Evolutionary conservation across 2,113 vertebrate species (phyloP).

Genomic region (Trematocara unimaculatum): DNA sequence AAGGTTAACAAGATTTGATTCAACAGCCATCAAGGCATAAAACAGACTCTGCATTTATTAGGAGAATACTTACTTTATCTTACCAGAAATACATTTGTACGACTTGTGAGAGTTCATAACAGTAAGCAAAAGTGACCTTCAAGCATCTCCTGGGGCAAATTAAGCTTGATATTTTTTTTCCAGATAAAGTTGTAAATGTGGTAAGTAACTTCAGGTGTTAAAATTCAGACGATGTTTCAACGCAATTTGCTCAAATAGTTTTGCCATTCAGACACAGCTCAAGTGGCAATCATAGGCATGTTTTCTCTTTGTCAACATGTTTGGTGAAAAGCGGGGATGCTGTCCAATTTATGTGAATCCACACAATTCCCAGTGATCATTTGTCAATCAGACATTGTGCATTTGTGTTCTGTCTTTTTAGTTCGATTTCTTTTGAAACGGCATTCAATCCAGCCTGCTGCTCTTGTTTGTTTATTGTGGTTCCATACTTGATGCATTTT

Average conservation of each 20-base stretch:
- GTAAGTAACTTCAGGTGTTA: neutral
- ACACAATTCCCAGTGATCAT: neutral
- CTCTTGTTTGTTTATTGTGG: neutral
- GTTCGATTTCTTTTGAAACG: neutral
- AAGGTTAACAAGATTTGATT: constrained; percentile 32
- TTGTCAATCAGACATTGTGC: neutral
- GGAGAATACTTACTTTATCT: neutral
- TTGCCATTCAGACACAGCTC: neutral
- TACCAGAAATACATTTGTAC: neutral
- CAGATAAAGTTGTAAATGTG: neutral
- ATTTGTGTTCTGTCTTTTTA: neutral
- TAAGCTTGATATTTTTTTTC: neutral
- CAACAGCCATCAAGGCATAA: neutral
- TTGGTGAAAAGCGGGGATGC: neutral
- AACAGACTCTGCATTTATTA: neutral
- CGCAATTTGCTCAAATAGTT: neutral
- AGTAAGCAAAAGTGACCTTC: neutral
- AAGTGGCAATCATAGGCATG: neutral
- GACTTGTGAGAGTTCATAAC: neutral
- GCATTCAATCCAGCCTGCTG: neutral
- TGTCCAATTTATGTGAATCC: neutral
- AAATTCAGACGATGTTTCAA: neutral
- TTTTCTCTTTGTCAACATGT: neutral
- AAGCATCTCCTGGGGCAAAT: neutral
- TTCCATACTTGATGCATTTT: neutral